Base-by-base conservation (phyloP, 2,888 invertebrate genomes). In the Melipona beecheii region DNA sequence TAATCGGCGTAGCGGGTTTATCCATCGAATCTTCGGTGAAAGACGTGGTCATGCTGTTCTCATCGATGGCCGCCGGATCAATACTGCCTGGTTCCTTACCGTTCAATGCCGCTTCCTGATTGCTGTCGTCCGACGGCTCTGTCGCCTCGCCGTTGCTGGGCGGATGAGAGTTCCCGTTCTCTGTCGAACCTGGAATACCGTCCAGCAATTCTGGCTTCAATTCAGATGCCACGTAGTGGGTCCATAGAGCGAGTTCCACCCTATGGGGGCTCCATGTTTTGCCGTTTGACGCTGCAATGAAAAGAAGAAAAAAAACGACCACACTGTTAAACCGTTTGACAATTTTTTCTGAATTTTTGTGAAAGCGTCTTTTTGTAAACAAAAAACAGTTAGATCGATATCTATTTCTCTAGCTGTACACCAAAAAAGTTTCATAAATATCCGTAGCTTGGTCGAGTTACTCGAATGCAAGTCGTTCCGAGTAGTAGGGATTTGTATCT, bases 211-310 rank as follows among this genome's bases (percentile, higher is more conserved):
- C 97, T 56, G 98, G 98, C 94, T 97, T 97, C 90, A 98, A 94
- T 92, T 98, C 98, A 84, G 97, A 97, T 87, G 98, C 97, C 79
- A 98, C 97, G 94, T 97, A 97, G 95, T 98, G 98, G 79, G 99
- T 97, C 99, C 99, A 99, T 91, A 99, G 95, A 66, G 98, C 98
- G 92, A 99, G 95, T 95, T 99, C 99, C 78, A 99, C 98, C 95
- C 96, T 96, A 92, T 96, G 96, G 36, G 96, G 95, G 84, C 95
- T 96, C 96, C 96, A 96, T 62, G 91, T 90, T 65, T 92, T 93
- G 64, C 93, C 94, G 78, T 94, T 95, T 76, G 93, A 92, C 88
- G 94, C 95, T 95, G 92, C 36, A 93, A 91, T 60, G 91, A 36
- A 62, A 0, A 19, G n/a, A 60, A 49, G 9, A 13, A 15, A n/a